Conservation (phyloP, 2,797 vertebrate genomes). For the Enteromius paludinosus region DNA sequence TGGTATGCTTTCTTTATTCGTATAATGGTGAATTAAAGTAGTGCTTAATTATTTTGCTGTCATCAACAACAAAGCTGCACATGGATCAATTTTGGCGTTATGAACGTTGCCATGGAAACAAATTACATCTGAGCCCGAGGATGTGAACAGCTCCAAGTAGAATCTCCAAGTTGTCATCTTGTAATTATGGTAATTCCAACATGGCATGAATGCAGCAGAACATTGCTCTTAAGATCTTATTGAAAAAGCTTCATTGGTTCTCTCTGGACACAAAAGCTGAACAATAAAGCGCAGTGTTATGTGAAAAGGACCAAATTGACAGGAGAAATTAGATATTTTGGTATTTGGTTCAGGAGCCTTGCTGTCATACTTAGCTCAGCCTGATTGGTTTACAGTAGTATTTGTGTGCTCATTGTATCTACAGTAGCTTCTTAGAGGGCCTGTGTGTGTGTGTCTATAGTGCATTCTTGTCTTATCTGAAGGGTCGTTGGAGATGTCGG, state of each 20-base stretch:
- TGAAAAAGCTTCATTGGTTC: background rate
- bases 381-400: conserved; percentile 22
- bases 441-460: conserved; percentile 24
- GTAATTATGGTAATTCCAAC: conserved; percentile 36
- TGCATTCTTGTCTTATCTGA: conserved; percentile 51
- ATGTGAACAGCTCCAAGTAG: conserved; percentile 26
- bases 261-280: conserved; percentile 13
- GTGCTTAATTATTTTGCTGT: conserved; percentile 38
- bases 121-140: conserved; percentile 16
- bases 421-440: conserved; percentile 10
- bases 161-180: conserved; percentile 28
- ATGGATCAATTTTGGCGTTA: conserved; percentile 43
- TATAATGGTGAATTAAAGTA: conserved; percentile 18
- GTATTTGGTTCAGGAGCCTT: background rate
- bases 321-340: background rate
- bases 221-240: background rate
- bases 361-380: background rate
- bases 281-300: background rate
- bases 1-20: background rate
- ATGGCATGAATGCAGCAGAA: conserved; percentile 6
- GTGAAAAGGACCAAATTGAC: background rate
- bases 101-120: conserved; percentile 45
- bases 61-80: conserved; percentile 43
- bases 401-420: background rate
- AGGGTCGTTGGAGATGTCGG: background rate